A percentile compares a stretch with the other conserved stretches of the same genome.
These are phyloP conservation scores for Sebastes schlegelii DNA, from an alignment of 2,113 vertebrate species.

Conservation along the genomic window DNA sequence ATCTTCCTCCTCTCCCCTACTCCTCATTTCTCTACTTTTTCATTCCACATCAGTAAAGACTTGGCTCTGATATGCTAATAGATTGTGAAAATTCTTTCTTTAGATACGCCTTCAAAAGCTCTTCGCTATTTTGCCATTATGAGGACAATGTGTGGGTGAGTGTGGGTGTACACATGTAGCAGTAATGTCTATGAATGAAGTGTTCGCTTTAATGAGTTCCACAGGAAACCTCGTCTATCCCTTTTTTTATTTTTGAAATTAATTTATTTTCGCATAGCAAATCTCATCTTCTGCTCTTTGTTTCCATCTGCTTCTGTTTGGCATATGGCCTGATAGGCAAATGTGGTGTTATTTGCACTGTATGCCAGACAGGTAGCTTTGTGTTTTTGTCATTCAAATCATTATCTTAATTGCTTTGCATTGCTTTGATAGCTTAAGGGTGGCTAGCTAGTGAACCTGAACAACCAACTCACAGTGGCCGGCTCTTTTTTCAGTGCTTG, in stretches of 20 bases:
- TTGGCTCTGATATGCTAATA: slow-evolving; percentile 45
- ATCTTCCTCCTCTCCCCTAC: not conserved
- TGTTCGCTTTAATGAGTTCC: slow-evolving; percentile 51
- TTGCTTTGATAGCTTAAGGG: slow-evolving; percentile 45
- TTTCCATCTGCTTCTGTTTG: slow-evolving; percentile 32
- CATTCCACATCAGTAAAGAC: slow-evolving; percentile 17
- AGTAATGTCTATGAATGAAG: slow-evolving; percentile 32
- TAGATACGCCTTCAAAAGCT: slow-evolving; percentile 7
- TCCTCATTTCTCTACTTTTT: slow-evolving; percentile 14
- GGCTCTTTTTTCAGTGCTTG: not conserved
- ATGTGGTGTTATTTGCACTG: slow-evolving; percentile 35
- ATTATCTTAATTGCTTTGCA: slow-evolving; percentile 67
- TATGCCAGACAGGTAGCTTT: slow-evolving; percentile 51
- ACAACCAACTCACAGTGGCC: slow-evolving; percentile 35
- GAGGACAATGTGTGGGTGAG: slow-evolving; percentile 31
- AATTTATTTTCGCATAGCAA: slow-evolving; percentile 27
- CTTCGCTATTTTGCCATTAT: slow-evolving; percentile 15
- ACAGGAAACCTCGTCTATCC: not conserved
- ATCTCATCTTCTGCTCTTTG: slow-evolving; percentile 32
- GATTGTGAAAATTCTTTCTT: slow-evolving; percentile 4
- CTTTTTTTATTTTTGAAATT: slow-evolving; percentile 3
- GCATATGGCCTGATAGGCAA: slow-evolving; percentile 41
- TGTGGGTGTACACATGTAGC: slow-evolving; percentile 20
- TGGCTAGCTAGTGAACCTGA: slow-evolving; percentile 35
- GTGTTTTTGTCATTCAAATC: slow-evolving; percentile 66